These are phyloP conservation scores for Limnephilus auricula DNA, from an alignment of 2,888 invertebrate species.

Conservation along the genomic window DNA sequence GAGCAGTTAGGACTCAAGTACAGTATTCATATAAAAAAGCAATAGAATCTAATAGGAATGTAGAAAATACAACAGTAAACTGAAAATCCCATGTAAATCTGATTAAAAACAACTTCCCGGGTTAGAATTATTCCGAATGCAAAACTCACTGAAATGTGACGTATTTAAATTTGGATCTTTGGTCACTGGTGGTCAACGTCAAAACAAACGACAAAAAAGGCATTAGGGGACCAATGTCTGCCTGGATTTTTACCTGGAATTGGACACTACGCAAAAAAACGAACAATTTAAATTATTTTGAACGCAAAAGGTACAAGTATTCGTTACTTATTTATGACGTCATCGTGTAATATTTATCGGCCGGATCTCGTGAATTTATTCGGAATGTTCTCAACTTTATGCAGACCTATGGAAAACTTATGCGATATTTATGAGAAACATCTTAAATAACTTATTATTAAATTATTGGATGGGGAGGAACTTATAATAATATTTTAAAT, in stretches of 20 bases:
- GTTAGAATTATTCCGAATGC: background rate
- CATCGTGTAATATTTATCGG: background rate
- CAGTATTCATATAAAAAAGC: too few relatives aligned
- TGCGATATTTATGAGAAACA: background rate
- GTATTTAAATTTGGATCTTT: background rate
- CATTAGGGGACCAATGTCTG: background rate
- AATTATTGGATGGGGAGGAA: too few relatives aligned
- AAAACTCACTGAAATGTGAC: background rate
- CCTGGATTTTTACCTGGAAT: background rate
- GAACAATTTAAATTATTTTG: background rate
- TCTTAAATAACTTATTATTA: too few relatives aligned
- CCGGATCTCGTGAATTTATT: background rate
- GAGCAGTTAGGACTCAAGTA: too few relatives aligned
- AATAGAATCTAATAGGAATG: background rate
- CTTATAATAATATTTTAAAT: too few relatives aligned
- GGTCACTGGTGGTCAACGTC: background rate
- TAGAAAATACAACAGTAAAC: background rate
- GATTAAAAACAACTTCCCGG: background rate
- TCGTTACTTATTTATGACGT: background rate
- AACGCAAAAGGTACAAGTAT: background rate
- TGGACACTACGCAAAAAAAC: background rate
- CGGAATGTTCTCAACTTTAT: background rate
- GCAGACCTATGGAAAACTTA: background rate
- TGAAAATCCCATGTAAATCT: background rate
- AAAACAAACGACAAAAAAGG: background rate